A percentile compares a stretch with the other conserved stretches of the same genome.
phyloP scores from a whole-genome alignment of 2,797 vertebrate species.

The Sciaenops ocellatus region DNA sequence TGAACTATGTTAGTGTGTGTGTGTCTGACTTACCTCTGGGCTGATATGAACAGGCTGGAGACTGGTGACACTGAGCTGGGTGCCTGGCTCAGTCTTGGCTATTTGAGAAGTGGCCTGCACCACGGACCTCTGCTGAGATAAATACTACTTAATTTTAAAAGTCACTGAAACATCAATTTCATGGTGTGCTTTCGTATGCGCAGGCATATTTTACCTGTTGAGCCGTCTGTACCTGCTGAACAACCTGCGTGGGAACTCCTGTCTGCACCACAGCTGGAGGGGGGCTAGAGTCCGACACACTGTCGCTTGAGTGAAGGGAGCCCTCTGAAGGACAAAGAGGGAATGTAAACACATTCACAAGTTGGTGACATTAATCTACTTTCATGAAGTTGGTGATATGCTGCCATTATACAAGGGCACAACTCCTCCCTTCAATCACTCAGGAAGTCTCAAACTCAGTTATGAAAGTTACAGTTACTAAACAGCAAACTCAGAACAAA shows the following conservation, averaged over 20 bases:
- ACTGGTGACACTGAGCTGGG: slow-evolving; percentile 91
- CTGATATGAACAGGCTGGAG: slow-evolving; percentile 92
- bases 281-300: slow-evolving; percentile 90
- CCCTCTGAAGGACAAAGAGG: slow-evolving; percentile 83
- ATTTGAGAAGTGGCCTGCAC: slow-evolving; percentile 91
- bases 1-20: neutral
- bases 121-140: slow-evolving; percentile 89
- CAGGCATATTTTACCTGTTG: slow-evolving; percentile 87
- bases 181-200: neutral
- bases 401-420: neutral
- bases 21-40: slow-evolving; percentile 85
- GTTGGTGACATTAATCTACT: slow-evolving; percentile 2
- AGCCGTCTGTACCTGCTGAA: slow-evolving; percentile 91
- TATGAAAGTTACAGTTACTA: neutral
- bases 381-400: neutral
- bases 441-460: neutral
- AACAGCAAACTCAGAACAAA: neutral
- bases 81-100: slow-evolving; percentile 89
- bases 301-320: slow-evolving; percentile 92
- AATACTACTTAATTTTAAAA: slow-evolving; percentile 23
- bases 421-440: neutral
- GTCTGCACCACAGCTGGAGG: slow-evolving; percentile 91
- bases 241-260: slow-evolving; percentile 93
- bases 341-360: neutral
- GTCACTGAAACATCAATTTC: neutral